Base-by-base conservation (phyloP, 2,888 invertebrate genomes). In the Notodonta ziczac region DNA sequence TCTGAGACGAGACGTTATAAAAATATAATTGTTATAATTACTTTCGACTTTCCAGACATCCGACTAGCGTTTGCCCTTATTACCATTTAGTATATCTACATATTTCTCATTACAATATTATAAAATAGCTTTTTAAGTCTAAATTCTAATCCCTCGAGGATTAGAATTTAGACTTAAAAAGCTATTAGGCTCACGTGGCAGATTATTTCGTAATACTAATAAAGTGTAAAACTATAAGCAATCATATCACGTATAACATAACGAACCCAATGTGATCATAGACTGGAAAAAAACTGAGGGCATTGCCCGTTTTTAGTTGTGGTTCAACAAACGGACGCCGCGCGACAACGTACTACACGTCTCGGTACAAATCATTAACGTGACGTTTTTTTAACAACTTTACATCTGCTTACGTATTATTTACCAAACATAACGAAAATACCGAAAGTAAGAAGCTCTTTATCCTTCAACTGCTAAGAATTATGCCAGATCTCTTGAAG, bases 301-400 rank as follows among this genome's bases (percentile, higher is more conserved):
- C 93, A 93, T 87, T 79, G 93, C 83, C 90, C 93, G 89, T 85
- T 86, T 89, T 88, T 83, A 84, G 87, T 83, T 86, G 83, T 85
- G 83, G 86, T 90, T 88, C 83, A 85, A 81, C 83, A 86, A 84
- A 85, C 82, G 72, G 75, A 77, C 75, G 76, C 78, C 51, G 60
- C 61, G 54, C 57, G 54, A 54, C 8, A 54, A 39, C 39, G 40
- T 63, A 59, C 51, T 35, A 39, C 65, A 64, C 50, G 35, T 55
- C 46, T 44, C 51, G 40, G 40, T 48, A 56, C 58, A 63, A 66
- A 73, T 62, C 57, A 58, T 59, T 62, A 55, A 61, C 50, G 10
- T 5, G 13, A 46, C n/a, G 46, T 10, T 46, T 0, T 10, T 46
- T 46, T n/a, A 5, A 10, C 13, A 10, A 46, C 46, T 46, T 10